Base-by-base conservation (phyloP, 2,888 invertebrate genomes). In the Volucella inflata region DNA sequence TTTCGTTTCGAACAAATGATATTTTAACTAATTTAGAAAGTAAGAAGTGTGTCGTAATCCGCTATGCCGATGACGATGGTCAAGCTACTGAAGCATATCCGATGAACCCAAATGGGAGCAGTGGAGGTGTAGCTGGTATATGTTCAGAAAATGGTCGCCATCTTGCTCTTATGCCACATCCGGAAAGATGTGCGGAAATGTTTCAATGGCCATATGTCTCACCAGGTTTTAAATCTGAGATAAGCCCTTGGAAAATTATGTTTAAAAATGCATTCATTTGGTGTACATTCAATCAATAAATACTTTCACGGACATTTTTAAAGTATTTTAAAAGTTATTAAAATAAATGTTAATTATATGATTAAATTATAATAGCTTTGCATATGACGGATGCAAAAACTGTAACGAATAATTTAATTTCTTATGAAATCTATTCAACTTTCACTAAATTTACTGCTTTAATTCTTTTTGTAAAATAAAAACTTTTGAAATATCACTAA, bases 111-210 rank as follows among this genome's bases (percentile, higher is more conserved):
- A 98, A 98, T 91, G 98, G 98, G 80, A 97, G 97, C 90, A 93
- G 88, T 1, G 95, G 94, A 88, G 98, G 98, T 21, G 94, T 98
- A 87, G 99, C 99, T 30, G 98, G 96, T 12, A 92, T 99, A 72
- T 96, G 98, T 88, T 99, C 99, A 0, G 90, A 91, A 1, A 96
- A 99, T 93, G 99, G 99, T 0, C 95, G 99, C 4, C 99, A 99
- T 92, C 93, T 99, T 88, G 99, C 98, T 0, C 95, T 99, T 94
- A 99, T 99, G 99, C 99, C 99, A 2, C 99, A 99, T 93, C 99
- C 99, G 0, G 99, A 99, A 93, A 94, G 99, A 84, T 97, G 97
- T 90, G 95, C 96, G 81, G 94, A 96, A 88, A 95, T 95, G 88
- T 98, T 97, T 96, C 98, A 99, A 92, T 97, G 98, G 95, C 96